Evolutionary conservation across 2,113 vertebrate genomes (phyloP).

Genomic region (Megaptera novaeangliae): DNA sequence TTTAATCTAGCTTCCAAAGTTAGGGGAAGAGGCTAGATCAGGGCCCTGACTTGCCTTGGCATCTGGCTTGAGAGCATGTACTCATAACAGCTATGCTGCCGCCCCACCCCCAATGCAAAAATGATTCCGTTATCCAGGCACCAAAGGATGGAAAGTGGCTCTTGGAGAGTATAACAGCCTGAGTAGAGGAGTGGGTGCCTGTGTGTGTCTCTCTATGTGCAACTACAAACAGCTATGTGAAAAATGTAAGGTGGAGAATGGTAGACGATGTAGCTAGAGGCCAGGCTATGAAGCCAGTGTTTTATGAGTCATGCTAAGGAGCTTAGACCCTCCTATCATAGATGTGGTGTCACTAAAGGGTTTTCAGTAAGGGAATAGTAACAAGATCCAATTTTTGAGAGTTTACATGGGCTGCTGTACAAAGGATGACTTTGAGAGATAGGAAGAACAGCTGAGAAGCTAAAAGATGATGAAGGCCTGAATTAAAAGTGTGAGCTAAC

Average conservation of each 20-base stretch:
- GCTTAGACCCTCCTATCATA: not conserved
- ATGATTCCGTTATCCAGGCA: not conserved
- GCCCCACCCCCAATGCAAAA: not conserved
- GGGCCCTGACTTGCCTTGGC: not conserved
- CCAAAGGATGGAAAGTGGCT: not conserved
- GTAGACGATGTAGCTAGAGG: not conserved
- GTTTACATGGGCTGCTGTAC: not conserved
- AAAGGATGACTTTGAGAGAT: not conserved
- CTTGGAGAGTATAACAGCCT: not conserved
- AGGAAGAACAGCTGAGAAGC: not conserved
- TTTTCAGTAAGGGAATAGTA: not conserved
- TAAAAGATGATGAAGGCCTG: not conserved
- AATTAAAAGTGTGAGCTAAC: constrained; percentile 28
- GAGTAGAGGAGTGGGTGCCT: not conserved
- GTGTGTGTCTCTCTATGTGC: not conserved
- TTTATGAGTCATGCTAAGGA: not conserved
- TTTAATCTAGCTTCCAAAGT: not conserved
- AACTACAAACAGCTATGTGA: not conserved
- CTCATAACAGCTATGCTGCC: not conserved
- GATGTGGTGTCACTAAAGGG: not conserved
- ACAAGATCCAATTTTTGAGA: not conserved
- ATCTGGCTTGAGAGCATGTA: not conserved
- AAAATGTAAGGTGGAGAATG: not conserved
- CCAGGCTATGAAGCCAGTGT: not conserved
- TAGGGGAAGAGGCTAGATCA: not conserved